A percentile compares a stretch with the other conserved stretches of the same genome.
These are phyloP conservation scores for Tragelaphus strepsiceros DNA, from an alignment of 2,113 vertebrate genomes.

Conservation along the genomic window DNA sequence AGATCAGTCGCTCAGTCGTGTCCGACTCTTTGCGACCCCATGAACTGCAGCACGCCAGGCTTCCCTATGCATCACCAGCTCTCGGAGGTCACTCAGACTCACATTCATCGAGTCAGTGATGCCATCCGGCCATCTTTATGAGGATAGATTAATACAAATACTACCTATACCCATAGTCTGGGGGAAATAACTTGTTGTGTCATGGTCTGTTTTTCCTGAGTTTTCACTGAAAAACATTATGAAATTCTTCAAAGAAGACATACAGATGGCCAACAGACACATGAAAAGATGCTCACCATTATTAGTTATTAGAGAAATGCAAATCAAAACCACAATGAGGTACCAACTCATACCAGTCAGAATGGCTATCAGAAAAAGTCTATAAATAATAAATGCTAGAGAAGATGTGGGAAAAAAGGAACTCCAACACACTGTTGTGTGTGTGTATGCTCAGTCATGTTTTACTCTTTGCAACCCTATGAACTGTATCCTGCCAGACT, in stretches of 20 bases:
- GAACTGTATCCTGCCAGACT: not conserved
- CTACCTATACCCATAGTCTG: fast-evolving
- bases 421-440: not conserved
- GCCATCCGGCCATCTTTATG: no score
- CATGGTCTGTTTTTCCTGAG: not conserved
- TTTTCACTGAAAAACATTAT: not conserved
- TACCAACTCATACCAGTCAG: not conserved
- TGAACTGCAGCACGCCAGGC: no score
- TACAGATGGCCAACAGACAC: not conserved
- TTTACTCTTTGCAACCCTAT: not conserved
- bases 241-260: not conserved
- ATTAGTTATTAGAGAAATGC: not conserved
- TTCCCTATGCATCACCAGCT: no score
- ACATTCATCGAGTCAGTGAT: no score
- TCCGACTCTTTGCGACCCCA: no score
- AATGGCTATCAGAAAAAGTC: not conserved
- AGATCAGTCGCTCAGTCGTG: no score
- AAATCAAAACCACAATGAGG: not conserved
- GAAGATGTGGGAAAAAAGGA: not conserved
- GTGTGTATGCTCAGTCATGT: not conserved
- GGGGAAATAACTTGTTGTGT: not conserved
- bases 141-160: not conserved
- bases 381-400: not conserved
- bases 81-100: no score
- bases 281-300: not conserved